phyloP scores from a whole-genome alignment of 2,113 vertebrate species.

The Mobula birostris region DNA sequence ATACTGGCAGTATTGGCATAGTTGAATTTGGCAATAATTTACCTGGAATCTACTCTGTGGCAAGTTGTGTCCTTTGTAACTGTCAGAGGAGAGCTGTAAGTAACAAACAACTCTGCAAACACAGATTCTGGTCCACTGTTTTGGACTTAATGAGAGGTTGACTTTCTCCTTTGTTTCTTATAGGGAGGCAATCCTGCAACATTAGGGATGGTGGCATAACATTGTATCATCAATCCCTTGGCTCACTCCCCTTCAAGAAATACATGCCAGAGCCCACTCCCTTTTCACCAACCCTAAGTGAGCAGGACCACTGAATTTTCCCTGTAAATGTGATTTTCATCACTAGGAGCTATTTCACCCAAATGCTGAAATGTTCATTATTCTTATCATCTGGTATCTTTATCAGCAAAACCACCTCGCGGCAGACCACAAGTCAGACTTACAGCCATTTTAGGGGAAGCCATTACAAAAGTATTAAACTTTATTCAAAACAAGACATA shows the following conservation, averaged over 20 bases:
- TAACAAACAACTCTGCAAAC: not conserved
- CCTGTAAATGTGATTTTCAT: not conserved
- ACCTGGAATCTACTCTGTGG: not conserved
- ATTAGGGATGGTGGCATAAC: too few species aligned
- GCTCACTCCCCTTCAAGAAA: too few species aligned
- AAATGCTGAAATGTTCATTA: not conserved
- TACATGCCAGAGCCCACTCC: too few species aligned
- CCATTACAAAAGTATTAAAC: too few species aligned
- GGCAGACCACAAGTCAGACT: not conserved
- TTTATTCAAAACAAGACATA: too few species aligned
- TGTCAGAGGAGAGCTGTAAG: not conserved
- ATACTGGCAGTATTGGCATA: not conserved
- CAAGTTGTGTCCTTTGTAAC: not conserved
- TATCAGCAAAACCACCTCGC: not conserved
- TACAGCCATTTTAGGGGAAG: not conserved
- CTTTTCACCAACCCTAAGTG: too few species aligned
- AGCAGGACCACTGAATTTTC: not conserved
- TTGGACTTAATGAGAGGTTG: not conserved
- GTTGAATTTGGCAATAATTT: not conserved
- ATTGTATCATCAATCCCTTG: too few species aligned
- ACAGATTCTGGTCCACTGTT: not conserved
- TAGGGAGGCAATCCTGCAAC: too few species aligned
- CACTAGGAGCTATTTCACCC: too few species aligned
- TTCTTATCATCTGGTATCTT: not conserved
- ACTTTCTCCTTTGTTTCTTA: not conserved